Base-by-base conservation (phyloP, 2,888 invertebrate genomes). In the Mythimna lalbum region DNA sequence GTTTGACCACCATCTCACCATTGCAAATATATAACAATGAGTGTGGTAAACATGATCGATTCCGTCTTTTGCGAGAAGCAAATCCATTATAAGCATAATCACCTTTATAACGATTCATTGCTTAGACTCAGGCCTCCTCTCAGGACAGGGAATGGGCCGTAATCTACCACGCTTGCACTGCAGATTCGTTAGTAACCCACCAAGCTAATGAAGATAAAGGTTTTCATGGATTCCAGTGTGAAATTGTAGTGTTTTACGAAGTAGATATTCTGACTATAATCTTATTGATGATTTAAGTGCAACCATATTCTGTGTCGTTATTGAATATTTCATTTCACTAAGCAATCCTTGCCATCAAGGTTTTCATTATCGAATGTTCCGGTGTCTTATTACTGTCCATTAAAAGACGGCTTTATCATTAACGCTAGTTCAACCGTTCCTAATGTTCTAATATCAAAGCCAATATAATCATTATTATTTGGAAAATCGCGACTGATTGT, bases 371-470 rank as follows among this genome's bases (percentile, higher is more conserved):
- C 0, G 33, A 56, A 50, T 78, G 55, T 57, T 62, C 56, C 36
- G n/a, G 50, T 64, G 31, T 62, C 56, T 47, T 60, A 57, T 57
- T 62, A 59, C 10, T 60, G 56, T n/a, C 19, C 27, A 61, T 63
- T 61, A 60, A 49, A 52, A 47, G 21, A 64, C 39, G 47, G 27
- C 47, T 55, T 39, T 78, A 66, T 62, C 33, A 47, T 66, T 63
- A 65, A 21, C 43, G 67, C 27, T 63, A 60, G 14, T 63, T 57
- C 27, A 61, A 43, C 60, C 52, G 56, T 78, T 21, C 17, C 50
- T 67, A 68, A 68, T 56, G n/a, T 17, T 69, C 33, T 55, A 62
- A 55, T 68, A 62, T 59, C 17, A 9, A 43, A 23, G 65, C 9
- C 21, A 36, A 61, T 53, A 39, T 47, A n/a, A 49, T 47, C 39